These are phyloP conservation scores for Carcharodon carcharias DNA, from an alignment of 2,797 vertebrate genomes.

Conservation along the genomic window DNA sequence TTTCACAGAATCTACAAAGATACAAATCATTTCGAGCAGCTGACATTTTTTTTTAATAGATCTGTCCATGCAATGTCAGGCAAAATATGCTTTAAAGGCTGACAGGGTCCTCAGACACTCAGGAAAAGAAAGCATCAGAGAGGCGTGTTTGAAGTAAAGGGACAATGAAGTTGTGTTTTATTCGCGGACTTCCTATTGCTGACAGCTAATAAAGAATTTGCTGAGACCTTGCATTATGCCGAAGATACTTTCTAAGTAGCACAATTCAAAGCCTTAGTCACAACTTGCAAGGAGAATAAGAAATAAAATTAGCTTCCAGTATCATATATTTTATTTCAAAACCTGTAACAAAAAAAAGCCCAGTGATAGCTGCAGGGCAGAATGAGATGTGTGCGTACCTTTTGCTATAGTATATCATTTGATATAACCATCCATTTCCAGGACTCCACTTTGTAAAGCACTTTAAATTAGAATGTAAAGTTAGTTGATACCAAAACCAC, in stretches of 20 bases:
- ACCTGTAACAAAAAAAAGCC: not conserved
- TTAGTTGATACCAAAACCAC: constrained; percentile 9
- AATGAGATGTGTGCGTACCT: not conserved
- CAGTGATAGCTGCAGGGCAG: not conserved
- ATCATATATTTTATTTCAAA: not conserved
- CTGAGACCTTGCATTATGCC: not conserved
- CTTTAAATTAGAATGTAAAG: constrained; percentile 15
- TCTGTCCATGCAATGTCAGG: not conserved
- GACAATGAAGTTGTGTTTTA: not conserved
- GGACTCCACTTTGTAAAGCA: not conserved
- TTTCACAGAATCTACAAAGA: not conserved
- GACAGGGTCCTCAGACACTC: not conserved
- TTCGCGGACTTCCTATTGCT: not conserved
- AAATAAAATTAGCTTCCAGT: not conserved
- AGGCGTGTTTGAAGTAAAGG: not conserved
- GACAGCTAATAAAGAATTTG: constrained; percentile 23
- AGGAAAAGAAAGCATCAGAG: not conserved
- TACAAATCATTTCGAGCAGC: constrained; percentile 1
- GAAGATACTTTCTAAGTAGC: not conserved
- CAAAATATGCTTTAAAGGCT: not conserved
- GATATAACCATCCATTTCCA: not conserved
- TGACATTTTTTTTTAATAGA: not conserved
- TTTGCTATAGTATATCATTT: not conserved
- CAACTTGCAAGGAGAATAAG: not conserved
- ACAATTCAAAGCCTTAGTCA: not conserved